Conservation (phyloP, 2,797 vertebrate species). For the Anabacerthia variegaticeps region DNA sequence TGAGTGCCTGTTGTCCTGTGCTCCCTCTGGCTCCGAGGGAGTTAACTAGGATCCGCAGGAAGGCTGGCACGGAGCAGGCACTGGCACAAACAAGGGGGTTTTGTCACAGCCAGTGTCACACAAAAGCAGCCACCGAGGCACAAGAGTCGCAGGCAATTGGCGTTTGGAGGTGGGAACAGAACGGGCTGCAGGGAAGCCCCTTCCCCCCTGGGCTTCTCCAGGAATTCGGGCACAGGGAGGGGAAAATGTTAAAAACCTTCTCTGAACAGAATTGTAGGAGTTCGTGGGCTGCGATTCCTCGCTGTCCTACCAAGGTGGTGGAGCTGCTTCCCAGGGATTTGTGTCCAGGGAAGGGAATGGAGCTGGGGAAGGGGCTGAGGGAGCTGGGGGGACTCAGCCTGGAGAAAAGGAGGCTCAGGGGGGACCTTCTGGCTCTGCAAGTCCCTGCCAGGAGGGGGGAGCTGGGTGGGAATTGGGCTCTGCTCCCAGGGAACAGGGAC, state of each 20-base stretch:
- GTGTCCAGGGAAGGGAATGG: neutral
- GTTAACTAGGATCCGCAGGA: neutral
- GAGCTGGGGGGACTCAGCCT: neutral
- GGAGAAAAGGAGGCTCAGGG: neutral
- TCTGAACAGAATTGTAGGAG: neutral
- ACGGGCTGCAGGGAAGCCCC: neutral
- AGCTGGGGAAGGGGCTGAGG: neutral
- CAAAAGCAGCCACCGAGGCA: neutral
- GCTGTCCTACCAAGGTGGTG: accelerated
- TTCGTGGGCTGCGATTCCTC: accelerated
- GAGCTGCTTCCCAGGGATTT: neutral
- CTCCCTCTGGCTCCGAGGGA: neutral
- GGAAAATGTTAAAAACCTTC: neutral
- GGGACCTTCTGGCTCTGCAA: neutral
- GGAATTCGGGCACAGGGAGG: neutral
- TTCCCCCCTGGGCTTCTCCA: accelerated
- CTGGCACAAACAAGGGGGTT: neutral
- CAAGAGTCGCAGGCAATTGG: neutral
- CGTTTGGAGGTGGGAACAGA: neutral
- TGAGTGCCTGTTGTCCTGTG: accelerated
- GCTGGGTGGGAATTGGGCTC: too few species aligned
- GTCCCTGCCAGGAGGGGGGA: neutral
- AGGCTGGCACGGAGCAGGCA: neutral
- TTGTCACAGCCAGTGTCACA: neutral
- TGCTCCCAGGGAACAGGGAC: too few species aligned